phyloP scores from a whole-genome alignment of 2,888 invertebrate species.

The Lepeophtheirus nordmannii region DNA sequence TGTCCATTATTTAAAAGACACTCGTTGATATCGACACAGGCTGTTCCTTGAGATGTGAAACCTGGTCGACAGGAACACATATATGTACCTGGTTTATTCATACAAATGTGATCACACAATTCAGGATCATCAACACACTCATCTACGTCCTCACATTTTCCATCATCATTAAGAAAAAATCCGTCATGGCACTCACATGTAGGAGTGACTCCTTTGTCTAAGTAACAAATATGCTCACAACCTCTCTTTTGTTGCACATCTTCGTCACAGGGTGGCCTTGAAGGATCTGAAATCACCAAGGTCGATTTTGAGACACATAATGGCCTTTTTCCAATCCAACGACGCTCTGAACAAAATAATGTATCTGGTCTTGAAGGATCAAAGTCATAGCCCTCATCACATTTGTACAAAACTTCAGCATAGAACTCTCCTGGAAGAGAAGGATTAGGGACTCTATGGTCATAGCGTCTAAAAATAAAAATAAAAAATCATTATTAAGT shows the following conservation, averaged over 20 bases:
- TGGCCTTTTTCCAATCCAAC: conserved; percentile 15
- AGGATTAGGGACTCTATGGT: conserved; percentile 6
- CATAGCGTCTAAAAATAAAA: not conserved
- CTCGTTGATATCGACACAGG: conserved; percentile 43
- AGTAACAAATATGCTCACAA: conserved; percentile 39
- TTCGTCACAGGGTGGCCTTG: conserved; percentile 25
- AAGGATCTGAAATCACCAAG: not conserved
- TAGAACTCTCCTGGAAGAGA: not conserved
- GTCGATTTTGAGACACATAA: not conserved
- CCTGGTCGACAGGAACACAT: conserved; percentile 36
- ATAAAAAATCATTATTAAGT: not conserved
- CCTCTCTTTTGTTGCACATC: conserved; percentile 33
- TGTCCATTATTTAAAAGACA: conserved; percentile 46
- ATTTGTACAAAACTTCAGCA: conserved; percentile 16
- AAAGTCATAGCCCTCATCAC: not conserved
- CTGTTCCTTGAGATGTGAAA: conserved; percentile 31
- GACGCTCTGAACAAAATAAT: conserved; percentile 4
- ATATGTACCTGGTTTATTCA: conserved; percentile 27
- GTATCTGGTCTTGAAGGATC: not conserved
- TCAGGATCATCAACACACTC: conserved; percentile 25
- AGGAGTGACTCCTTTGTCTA: conserved; percentile 32
- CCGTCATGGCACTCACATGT: conserved; percentile 29
- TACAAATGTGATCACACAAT: conserved; percentile 21
- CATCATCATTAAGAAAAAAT: conserved; percentile 24
- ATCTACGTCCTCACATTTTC: conserved; percentile 26